phyloP scores from a whole-genome alignment of 1,140 invertebrate species.

The Stenopsyche tienmushanensis region DNA sequence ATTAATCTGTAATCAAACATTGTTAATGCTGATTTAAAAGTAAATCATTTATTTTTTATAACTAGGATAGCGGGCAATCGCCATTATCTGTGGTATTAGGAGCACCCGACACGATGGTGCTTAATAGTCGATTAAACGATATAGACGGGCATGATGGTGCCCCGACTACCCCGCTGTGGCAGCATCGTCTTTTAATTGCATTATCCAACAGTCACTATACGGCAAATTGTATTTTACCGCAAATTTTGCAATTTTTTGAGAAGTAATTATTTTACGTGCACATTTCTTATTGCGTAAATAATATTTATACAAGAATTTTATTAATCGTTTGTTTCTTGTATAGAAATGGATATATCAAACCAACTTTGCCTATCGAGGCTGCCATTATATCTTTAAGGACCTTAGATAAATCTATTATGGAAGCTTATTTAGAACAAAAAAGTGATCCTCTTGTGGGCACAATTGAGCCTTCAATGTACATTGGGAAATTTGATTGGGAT shows the following conservation, averaged over 20 bases:
- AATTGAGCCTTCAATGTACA: slow-evolving; percentile 94
- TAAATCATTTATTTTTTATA: not conserved
- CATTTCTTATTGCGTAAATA: slow-evolving; percentile 1
- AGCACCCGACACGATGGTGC: slow-evolving; percentile 42
- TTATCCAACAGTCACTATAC: slow-evolving; percentile 90
- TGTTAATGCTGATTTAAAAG: no score
- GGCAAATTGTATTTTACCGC: slow-evolving; percentile 68
- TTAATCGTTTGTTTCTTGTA: slow-evolving; percentile 13
- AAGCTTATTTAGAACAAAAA: slow-evolving; percentile 88
- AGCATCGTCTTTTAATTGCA: slow-evolving; percentile 80
- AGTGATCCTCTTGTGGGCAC: slow-evolving; percentile 90
- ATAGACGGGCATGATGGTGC: slow-evolving; percentile 56
- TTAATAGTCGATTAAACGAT: slow-evolving; percentile 29
- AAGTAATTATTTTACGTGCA: slow-evolving; percentile 49
- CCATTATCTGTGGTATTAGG: slow-evolving; percentile 51
- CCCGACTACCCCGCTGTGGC: slow-evolving; percentile 64
- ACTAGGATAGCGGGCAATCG: slow-evolving; percentile 39
- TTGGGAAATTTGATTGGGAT: slow-evolving; percentile 85
- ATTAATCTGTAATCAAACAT: no score
- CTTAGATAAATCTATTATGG: slow-evolving; percentile 70
- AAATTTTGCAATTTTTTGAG: slow-evolving; percentile 64
- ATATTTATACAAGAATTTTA: slow-evolving; percentile 4
- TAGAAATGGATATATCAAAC: slow-evolving; percentile 70
- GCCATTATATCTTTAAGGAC: slow-evolving; percentile 61
- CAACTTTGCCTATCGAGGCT: slow-evolving; percentile 61